These are phyloP conservation scores for Erynnis tages DNA, from an alignment of 2,888 invertebrate species.

Conservation along the genomic window DNA sequence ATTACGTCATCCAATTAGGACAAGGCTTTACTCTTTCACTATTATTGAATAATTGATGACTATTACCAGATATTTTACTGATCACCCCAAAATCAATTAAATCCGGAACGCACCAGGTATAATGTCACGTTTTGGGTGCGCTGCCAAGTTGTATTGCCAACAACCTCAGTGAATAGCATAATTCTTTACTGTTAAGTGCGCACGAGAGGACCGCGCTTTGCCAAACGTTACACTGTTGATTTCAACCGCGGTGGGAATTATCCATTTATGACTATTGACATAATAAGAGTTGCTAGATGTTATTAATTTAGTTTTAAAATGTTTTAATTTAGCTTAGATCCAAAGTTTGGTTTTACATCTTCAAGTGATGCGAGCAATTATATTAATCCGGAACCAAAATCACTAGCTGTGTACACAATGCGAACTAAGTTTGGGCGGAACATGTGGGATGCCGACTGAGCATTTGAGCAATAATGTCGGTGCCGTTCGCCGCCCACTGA, in stretches of 20 bases:
- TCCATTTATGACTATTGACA: background rate
- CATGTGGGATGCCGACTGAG: conserved; percentile 15
- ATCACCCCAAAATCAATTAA: conserved; percentile 16
- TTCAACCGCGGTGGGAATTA: background rate
- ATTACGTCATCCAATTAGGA: background rate
- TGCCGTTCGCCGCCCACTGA: conserved; percentile 22
- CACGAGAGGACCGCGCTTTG: conserved; percentile 13
- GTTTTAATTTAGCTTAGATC: too few relatives aligned
- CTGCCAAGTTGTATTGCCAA: conserved; percentile 24
- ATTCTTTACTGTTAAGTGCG: conserved; percentile 20
- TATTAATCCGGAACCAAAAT: too few relatives aligned
- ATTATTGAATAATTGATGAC: background rate
- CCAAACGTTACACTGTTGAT: conserved; percentile 21
- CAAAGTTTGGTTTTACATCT: too few relatives aligned
- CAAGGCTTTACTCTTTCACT: background rate
- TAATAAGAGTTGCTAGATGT: background rate
- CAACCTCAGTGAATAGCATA: conserved; percentile 26
- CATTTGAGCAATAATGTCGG: conserved; percentile 14
- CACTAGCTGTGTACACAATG: background rate
- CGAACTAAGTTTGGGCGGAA: conserved; percentile 12
- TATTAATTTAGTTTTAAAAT: too few relatives aligned
- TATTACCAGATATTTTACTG: conserved; percentile 10
- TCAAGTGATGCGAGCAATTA: too few relatives aligned
- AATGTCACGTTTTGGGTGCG: conserved; percentile 20
- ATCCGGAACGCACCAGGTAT: conserved; percentile 9